Base-by-base conservation (phyloP, 2,888 invertebrate species). In the Papilio elwesi region DNA sequence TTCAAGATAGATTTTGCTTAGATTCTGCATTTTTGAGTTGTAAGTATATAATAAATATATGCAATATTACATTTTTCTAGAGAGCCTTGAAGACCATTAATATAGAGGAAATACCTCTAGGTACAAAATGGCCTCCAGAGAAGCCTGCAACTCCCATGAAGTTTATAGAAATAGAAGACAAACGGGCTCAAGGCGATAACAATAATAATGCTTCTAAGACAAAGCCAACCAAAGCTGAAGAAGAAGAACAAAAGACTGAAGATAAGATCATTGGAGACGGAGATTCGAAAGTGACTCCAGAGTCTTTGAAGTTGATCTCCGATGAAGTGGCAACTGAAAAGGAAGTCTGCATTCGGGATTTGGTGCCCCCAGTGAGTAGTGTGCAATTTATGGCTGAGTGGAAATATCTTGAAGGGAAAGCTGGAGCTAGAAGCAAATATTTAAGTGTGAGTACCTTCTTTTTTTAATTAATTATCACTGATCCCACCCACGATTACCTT, bases 371-470 rank as follows among this genome's bases (percentile, higher is more conserved):
- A 0, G 93, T 91, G 70, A 95, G 94, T 73, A 95, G 95, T 70
- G 95, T 96, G 10, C 96, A 96, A 80, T 97, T 97, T 83, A 90
- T 95, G 84, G 78, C 91, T 0, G 92, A 93, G 65, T 97, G 96
- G 97, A 95, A 94, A 79, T 90, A 91, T 76, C 81, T 95, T 68
- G 94, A 90, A 76, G 92, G 88, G 0, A 89, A 90, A 43, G 82
- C 85, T n/a, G 88, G 87, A 11, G 92, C 94, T 36, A 93, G 94
- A 80, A 94, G 94, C 78, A 86, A 94, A 76, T 97, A 96, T 86
- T 91, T 96, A 75, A 95, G 95, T 85, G 95, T 95, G 79, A 90
- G 90, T 89, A 77, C 62, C 26, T 3, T 26, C 57, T 53, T n/a
- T 68, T 48, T 15, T 73, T 65, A 55, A 26, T 26, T 26, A 26